phyloP scores from a whole-genome alignment of 1,140 invertebrate species.

The Saxidomus purpurata region DNA sequence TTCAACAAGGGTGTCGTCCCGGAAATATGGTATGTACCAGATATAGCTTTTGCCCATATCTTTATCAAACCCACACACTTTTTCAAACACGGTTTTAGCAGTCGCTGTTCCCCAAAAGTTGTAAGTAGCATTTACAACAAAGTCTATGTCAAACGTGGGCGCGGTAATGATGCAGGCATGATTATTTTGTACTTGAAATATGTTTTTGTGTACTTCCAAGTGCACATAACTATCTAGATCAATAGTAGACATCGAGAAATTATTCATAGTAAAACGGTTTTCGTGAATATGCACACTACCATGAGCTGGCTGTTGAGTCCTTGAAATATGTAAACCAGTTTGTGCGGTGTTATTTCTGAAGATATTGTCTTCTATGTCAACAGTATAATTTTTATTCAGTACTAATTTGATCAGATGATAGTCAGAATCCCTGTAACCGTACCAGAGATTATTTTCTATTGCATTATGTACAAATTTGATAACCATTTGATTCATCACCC shows the following conservation, averaged over 20 bases:
- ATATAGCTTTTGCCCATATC: conserved; percentile 58
- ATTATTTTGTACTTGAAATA: neutral
- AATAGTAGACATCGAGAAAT: neutral
- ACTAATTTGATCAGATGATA: neutral
- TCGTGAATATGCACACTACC: neutral
- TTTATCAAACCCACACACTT: conserved; percentile 64
- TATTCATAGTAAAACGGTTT: neutral
- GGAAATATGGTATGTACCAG: conserved; percentile 39
- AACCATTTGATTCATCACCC: neutral
- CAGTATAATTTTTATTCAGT: neutral
- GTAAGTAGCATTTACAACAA: conserved; percentile 1
- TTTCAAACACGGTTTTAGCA: neutral
- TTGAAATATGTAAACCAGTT: neutral
- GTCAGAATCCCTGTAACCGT: neutral
- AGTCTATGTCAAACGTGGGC: neutral
- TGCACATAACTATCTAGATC: neutral
- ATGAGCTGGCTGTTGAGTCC: neutral
- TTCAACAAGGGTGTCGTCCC: neutral
- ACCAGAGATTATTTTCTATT: neutral
- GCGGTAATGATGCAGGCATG: neutral
- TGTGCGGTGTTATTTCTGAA: neutral
- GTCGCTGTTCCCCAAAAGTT: conserved; percentile 31
- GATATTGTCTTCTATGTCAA: neutral
- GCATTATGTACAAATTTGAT: conserved; percentile 10
- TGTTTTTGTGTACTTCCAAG: neutral